Evolutionary conservation across 2,113 vertebrate genomes (phyloP), one percentile per base, ranked within the genome.

Genomic region (Redunca redunca): DNA sequence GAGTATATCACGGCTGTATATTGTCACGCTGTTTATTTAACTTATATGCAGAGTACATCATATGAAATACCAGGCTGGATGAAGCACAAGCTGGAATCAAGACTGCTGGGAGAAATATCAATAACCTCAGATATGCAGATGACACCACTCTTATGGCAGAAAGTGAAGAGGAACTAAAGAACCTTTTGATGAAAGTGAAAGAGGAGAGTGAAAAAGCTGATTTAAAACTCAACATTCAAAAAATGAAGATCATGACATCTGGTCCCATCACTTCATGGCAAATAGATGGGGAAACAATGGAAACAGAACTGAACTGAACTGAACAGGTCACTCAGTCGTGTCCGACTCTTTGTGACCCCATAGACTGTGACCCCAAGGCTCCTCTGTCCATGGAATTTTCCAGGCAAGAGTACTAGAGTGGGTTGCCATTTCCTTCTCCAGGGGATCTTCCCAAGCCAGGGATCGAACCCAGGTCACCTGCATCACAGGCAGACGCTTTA

Each of bases 41-140:
- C 33, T 67, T 36, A 11, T 36, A 36, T 67, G 64, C n/a, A 67
- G 64, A 67, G 17, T 10, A 67, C 17, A 67, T 67, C n/a, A 67
- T 67, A 4, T 0, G 2, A 67, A 67, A 67, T 36, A 67, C 17
- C 21, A 17, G 64, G 64, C 64, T 67, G 64, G n/a, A 36, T 67
- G 17, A 36, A 67, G 64, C n/a, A 67, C 64, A 36, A 67, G 17
- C n/a, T 67, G 4, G n/a, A 67, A 67, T 67, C 64, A 67, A 67
- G 64, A 67, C 5, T 21, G 33, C 64, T 0, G 2, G 9, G n/a
- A 67, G 64, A 67, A 21, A 67, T 67, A 67, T 67, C n/a, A 67
- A 36, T 36, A 36, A 67, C n/a, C 8, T 67, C n/a, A 67, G n/a
- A 67, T 67, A 67, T 21, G 33, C 17, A 67, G 64, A 67, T 67